Base-by-base conservation (phyloP, 2,797 vertebrate genomes). In the Cuculus canorus region DNA sequence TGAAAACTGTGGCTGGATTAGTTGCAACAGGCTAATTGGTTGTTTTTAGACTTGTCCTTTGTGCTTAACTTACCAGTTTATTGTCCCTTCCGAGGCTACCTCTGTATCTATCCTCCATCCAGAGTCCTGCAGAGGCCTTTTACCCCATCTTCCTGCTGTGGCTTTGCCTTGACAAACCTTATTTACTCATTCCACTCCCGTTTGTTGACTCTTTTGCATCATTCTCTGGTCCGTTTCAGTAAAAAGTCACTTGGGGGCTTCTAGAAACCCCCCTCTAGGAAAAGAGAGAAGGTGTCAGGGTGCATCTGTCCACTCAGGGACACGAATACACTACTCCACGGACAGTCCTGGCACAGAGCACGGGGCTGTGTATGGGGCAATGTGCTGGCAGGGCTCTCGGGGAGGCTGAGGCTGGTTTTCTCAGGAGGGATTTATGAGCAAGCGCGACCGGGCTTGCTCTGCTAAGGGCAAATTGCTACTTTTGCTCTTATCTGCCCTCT, bases 291-390 rank as follows among this genome's bases (percentile, higher is more conserved):
- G 17, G 23, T 86, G 16, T 18, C 2, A 8, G 18, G 35, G 24
- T 48, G 9, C 12, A 33, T 17, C 30, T n/a, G 24, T 16, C 30
- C 18, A 10, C 19, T 13, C 2, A 60, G 33, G 22, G 30, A 13
- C 11, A 15, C 0, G 3, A 33, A 48, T 0, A 0, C 7, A 5
- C 7, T 15, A n/a, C 7, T 14, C n/a, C 27, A 9, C 32, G 43
- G 69, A 2, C 17, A 43, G 17, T 22, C 9, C 32, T 71, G 25
- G 23, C 21, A 39, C 56, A 33, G 23, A 17, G 14, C 0, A 5
- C 7, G 18, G 28, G 25, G 28, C 0, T 2, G 18, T 5, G 0
- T 7, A 1, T 8, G 37, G 21, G 18, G 7, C 0, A 4, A 47
- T 32, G 30, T 22, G 15, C 14, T 66, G 57, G 18, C 10, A 45